Evolutionary conservation across 2,888 invertebrate genomes (phyloP).

Genomic region (Panzeria rudis): DNA sequence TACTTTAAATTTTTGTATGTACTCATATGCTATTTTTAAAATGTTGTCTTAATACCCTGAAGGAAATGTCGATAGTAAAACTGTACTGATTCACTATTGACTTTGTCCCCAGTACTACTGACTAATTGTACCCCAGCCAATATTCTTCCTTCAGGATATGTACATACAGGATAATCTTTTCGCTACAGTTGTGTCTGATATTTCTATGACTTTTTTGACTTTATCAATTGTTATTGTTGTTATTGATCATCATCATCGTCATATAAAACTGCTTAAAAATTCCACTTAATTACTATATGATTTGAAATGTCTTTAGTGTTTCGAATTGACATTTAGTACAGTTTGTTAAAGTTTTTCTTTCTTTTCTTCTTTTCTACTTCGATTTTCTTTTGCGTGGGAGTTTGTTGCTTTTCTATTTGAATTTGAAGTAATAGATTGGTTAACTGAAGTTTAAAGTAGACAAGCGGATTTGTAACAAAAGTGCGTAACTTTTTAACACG

Average conservation of each 20-base stretch:
- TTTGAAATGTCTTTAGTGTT: constrained; percentile 71
- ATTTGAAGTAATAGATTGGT: background rate
- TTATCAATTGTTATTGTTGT: constrained; percentile 13
- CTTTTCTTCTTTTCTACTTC: background rate
- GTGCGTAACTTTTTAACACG: too few relatives aligned
- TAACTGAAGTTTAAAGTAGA: background rate
- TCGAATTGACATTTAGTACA: constrained; percentile 68
- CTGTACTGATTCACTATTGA: too few relatives aligned
- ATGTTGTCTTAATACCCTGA: too few relatives aligned
- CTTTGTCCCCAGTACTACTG: too few relatives aligned
- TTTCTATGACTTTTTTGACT: constrained; percentile 25
- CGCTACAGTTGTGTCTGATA: constrained; percentile 3
- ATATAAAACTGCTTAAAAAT: constrained; percentile 58
- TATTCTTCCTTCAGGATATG: too few relatives aligned
- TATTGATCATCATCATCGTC: constrained; percentile 8
- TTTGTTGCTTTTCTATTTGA: background rate
- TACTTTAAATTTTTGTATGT: too few relatives aligned
- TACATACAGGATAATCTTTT: constrained; percentile 15
- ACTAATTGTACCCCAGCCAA: too few relatives aligned
- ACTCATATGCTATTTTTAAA: too few relatives aligned
- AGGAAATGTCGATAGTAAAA: too few relatives aligned
- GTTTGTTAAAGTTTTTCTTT: constrained; percentile 52
- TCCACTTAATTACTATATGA: constrained; percentile 75
- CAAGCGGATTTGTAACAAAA: background rate
- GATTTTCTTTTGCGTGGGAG: background rate